phyloP scores from a whole-genome alignment of 2,113 vertebrate species.

The Psophia crepitans region DNA sequence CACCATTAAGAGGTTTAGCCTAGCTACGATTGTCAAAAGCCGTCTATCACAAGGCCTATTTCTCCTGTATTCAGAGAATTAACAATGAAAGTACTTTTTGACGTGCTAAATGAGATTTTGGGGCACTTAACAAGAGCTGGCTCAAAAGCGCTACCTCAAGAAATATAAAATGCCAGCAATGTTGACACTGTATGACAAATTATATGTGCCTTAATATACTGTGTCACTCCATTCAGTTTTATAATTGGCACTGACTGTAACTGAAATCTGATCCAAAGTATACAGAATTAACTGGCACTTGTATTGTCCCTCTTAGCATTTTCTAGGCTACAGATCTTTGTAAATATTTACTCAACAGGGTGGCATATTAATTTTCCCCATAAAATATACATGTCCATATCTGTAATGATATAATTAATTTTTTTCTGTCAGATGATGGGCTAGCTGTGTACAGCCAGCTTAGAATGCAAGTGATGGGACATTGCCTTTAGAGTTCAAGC shows the following conservation, averaged over 20 bases:
- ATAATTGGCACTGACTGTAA: slow-evolving; percentile 45
- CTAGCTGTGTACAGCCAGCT: background rate
- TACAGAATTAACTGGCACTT: slow-evolving; percentile 39
- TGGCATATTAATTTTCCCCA: background rate
- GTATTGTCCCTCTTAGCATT: slow-evolving; percentile 25
- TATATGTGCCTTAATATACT: slow-evolving; percentile 34
- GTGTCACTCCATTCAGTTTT: slow-evolving; percentile 52
- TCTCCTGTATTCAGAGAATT: background rate
- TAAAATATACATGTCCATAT: background rate
- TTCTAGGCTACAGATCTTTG: background rate
- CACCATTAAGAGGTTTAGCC: background rate
- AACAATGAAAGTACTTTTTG: slow-evolving; percentile 41
- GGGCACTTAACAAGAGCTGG: slow-evolving; percentile 21
- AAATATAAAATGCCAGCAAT: slow-evolving; percentile 40
- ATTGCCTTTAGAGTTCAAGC: background rate
- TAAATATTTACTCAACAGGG: slow-evolving; percentile 33
- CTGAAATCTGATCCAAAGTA: slow-evolving; percentile 51
- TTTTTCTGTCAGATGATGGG: background rate
- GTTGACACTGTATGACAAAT: slow-evolving; percentile 54
- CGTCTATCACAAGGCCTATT: background rate
- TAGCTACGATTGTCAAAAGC: slow-evolving; percentile 6
- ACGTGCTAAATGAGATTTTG: slow-evolving; percentile 22
- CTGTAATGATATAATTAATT: background rate
- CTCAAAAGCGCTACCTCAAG: slow-evolving; percentile 23
- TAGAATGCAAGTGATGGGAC: background rate